These are phyloP conservation scores for Cotesia congregata DNA, from an alignment of 2,888 invertebrate species.

Conservation along the genomic window DNA sequence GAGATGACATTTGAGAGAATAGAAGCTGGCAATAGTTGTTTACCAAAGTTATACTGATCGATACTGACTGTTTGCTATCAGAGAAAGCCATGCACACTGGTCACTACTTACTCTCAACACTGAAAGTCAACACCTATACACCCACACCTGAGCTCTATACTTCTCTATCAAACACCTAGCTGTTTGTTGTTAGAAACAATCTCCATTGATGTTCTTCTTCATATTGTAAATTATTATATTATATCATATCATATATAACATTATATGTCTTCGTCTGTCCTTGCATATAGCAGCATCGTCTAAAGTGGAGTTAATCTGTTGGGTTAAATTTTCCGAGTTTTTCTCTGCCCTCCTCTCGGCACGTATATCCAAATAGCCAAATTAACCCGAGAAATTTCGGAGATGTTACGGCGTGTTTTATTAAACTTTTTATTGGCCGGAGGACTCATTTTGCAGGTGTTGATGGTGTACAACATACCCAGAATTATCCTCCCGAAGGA, in stretches of 20 bases:
- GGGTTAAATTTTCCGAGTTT: neutral
- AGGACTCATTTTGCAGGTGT: slow-evolving; percentile 34
- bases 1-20: neutral
- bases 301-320: neutral
- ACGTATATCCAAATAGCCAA: slow-evolving; percentile 2
- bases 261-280: too few relatives aligned
- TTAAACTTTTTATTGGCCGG: slow-evolving; percentile 23
- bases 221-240: too few relatives aligned
- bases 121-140: slow-evolving; percentile 61
- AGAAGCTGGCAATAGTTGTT: slow-evolving; percentile 68
- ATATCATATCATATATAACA: too few relatives aligned
- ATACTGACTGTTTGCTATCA: slow-evolving; percentile 69
- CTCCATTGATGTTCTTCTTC: neutral
- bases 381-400: slow-evolving; percentile 11
- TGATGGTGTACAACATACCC: slow-evolving; percentile 37
- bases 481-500: slow-evolving; percentile 16
- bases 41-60: slow-evolving; percentile 70
- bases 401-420: slow-evolving; percentile 28
- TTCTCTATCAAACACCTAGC: neutral
- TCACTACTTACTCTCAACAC: slow-evolving; percentile 67
- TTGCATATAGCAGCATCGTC: too few relatives aligned
- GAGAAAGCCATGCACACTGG: slow-evolving; percentile 66
- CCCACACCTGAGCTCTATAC: neutral
- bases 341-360: neutral
- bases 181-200: neutral